A percentile compares a stretch with the other conserved stretches of the same genome.
These are phyloP conservation scores for Chelon auratus DNA, from an alignment of 2,797 vertebrate species.

Conservation along the genomic window DNA sequence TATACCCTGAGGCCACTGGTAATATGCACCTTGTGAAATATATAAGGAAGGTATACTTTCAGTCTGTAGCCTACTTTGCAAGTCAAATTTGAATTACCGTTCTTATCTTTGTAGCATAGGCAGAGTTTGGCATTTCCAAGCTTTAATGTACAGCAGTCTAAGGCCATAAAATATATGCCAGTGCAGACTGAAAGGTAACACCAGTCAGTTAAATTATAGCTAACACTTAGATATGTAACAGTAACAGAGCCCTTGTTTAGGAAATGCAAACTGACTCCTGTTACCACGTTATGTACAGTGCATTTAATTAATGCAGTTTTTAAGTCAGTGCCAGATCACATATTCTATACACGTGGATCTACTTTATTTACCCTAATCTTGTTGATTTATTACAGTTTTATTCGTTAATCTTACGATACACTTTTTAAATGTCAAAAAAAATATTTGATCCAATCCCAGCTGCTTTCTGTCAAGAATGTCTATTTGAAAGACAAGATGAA, in stretches of 20 bases:
- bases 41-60: background rate
- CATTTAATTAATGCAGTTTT: background rate
- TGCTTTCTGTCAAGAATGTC: slow-evolving; percentile 27
- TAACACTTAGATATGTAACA: too few species aligned
- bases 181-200: too few species aligned
- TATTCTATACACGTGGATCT: background rate
- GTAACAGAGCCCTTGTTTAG: background rate
- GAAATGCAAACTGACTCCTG: background rate
- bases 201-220: too few species aligned
- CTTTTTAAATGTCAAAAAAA: slow-evolving; percentile 52
- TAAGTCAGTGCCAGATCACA: background rate
- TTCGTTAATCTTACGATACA: slow-evolving; percentile 4
- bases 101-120: background rate
- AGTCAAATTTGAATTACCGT: background rate
- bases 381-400: too few species aligned
- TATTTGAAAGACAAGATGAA: slow-evolving; percentile 51
- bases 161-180: too few species aligned
- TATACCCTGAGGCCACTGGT: background rate
- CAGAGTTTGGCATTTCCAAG: background rate
- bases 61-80: background rate
- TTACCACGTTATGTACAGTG: background rate
- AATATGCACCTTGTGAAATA: background rate
- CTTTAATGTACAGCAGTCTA: too few species aligned
- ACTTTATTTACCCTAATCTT: background rate
- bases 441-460: slow-evolving; percentile 23